These are phyloP conservation scores for Enteromius viviparus DNA, from an alignment of 2,797 vertebrate genomes.

Conservation along the genomic window DNA sequence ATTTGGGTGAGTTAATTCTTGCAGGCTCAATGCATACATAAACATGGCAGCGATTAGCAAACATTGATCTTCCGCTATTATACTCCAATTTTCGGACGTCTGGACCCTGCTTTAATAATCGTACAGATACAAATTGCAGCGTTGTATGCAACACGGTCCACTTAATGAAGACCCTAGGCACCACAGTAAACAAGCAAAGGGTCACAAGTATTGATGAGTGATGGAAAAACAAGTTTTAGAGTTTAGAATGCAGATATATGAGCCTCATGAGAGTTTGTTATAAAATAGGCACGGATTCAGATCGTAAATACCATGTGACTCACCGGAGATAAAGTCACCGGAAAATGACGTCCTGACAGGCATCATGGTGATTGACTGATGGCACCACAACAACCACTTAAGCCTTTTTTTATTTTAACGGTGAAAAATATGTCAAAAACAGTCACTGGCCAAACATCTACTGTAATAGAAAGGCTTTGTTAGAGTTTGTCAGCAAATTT, in stretches of 20 bases:
- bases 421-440: too few relatives aligned
- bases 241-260: slow-evolving; percentile 23
- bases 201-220: not conserved
- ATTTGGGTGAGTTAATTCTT: slow-evolving; percentile 23
- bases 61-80: slow-evolving; percentile 51
- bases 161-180: slow-evolving; percentile 19
- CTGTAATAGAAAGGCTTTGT: too few relatives aligned
- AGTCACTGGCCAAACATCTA: too few relatives aligned
- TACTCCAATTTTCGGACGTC: slow-evolving; percentile 7
- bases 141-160: not conserved
- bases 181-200: slow-evolving; percentile 30
- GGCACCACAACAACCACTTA: not conserved
- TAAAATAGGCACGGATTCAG: not conserved
- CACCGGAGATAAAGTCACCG: not conserved
- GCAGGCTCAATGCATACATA: slow-evolving; percentile 25
- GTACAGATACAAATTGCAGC: not conserved
- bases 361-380: not conserved
- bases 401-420: not conserved
- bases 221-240: not conserved
- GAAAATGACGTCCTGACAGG: not conserved
- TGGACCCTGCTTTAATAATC: slow-evolving; percentile 17
- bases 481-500: too few relatives aligned
- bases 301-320: slow-evolving; percentile 4
- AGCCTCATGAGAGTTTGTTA: not conserved
- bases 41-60: slow-evolving; percentile 43